A percentile compares a stretch with the other conserved stretches of the same genome.
Evolutionary conservation across 1,140 invertebrate species (phyloP).

Genomic region (Platorchestia sp.): DNA sequence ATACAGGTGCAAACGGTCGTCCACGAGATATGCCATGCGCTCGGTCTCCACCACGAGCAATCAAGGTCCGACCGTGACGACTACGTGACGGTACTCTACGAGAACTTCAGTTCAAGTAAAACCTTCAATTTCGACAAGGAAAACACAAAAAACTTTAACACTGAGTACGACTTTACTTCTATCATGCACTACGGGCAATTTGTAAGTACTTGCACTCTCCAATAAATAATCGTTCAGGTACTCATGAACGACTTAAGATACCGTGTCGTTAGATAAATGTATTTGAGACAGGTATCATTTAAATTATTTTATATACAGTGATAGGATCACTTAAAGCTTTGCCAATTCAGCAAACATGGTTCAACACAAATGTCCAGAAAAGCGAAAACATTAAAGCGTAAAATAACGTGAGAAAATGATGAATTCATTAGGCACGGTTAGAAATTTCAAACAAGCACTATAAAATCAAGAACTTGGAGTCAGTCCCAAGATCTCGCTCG

Average conservation of each 20-base stretch:
- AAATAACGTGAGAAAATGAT: too few relatives aligned
- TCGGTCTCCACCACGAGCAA: slow-evolving; percentile 73
- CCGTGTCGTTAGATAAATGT: too few relatives aligned
- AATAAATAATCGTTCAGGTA: background rate
- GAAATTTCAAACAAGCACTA: too few relatives aligned
- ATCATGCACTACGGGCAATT: slow-evolving; percentile 60
- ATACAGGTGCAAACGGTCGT: slow-evolving; percentile 68
- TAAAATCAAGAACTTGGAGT: too few relatives aligned
- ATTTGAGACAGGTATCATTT: too few relatives aligned
- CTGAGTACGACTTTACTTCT: slow-evolving; percentile 58
- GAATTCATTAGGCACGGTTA: too few relatives aligned
- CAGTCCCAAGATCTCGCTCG: too few relatives aligned
- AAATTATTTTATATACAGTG: too few relatives aligned
- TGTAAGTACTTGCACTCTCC: background rate
- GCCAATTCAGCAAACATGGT: too few relatives aligned
- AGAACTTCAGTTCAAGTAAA: slow-evolving; percentile 58
- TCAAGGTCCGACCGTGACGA: slow-evolving; percentile 71
- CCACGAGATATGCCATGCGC: slow-evolving; percentile 71
- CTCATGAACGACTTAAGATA: background rate
- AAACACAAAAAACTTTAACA: slow-evolving; percentile 55
- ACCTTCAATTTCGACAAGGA: slow-evolving; percentile 49
- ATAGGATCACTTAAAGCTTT: too few relatives aligned
- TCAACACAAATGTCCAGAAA: too few relatives aligned
- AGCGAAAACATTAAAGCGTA: too few relatives aligned
- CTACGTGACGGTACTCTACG: slow-evolving; percentile 63